These are phyloP conservation scores for Palythoa caribaeorum DNA, from an alignment of 92 coral and sea anemone species.

Conservation along the genomic window DNA sequence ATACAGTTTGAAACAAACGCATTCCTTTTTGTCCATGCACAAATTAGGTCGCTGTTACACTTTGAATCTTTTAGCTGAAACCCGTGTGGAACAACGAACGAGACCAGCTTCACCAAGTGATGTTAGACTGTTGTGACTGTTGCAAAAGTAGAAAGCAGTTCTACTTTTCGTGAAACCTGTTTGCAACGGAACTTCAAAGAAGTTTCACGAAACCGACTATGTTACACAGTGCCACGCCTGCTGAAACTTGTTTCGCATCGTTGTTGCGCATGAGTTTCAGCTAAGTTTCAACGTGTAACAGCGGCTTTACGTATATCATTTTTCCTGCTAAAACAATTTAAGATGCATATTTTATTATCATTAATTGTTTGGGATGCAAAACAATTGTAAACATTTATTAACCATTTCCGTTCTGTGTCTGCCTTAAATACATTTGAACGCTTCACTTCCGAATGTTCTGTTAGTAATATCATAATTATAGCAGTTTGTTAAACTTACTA, in stretches of 20 bases:
- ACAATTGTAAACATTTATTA: not conserved
- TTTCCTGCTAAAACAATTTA: not conserved
- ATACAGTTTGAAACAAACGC: not conserved
- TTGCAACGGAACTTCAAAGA: too few species aligned
- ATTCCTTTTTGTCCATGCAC: not conserved
- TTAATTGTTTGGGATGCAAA: not conserved
- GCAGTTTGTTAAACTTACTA: not conserved
- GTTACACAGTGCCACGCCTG: too few species aligned
- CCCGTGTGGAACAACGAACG: too few species aligned
- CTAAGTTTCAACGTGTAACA: too few species aligned
- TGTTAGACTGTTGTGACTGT: too few species aligned
- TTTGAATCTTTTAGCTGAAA: too few species aligned
- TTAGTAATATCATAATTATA: not conserved
- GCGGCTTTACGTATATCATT: not conserved
- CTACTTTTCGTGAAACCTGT: too few species aligned
- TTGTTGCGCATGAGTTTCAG: too few species aligned
- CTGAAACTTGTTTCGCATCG: too few species aligned
- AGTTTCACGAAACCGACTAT: too few species aligned
- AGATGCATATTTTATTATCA: not conserved
- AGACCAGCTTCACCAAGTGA: too few species aligned
- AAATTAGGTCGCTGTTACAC: not conserved
- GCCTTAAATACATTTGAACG: not conserved
- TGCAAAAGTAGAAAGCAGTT: too few species aligned
- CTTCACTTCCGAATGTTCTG: not conserved
- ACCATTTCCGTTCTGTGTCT: not conserved